Percentiles rank a stretch among this genome's conserved stretches.
phyloP scores from a whole-genome alignment of 2,113 vertebrate genomes.

The Nesogale talazaci region DNA sequence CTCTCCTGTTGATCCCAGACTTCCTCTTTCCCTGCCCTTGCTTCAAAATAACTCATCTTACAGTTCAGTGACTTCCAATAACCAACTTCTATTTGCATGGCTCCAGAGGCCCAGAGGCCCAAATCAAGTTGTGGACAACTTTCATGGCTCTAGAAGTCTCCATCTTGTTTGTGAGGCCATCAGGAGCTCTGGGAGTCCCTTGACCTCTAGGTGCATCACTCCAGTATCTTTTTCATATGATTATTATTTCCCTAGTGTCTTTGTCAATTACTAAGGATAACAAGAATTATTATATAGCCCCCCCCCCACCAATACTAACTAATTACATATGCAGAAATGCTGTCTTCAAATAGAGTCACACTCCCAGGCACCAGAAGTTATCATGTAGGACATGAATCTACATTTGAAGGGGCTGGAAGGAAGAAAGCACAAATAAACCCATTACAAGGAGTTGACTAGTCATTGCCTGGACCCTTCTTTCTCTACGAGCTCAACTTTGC shows the following conservation, averaged over 20 bases:
- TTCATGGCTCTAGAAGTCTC: background rate
- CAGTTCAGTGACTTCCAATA: too few relatives aligned
- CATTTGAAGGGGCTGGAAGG: background rate
- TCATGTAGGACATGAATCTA: background rate
- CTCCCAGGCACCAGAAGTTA: background rate
- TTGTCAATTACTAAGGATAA: background rate
- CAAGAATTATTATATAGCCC: background rate
- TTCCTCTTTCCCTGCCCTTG: too few relatives aligned
- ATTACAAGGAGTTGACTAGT: background rate
- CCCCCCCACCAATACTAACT: background rate
- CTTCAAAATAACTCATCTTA: too few relatives aligned
- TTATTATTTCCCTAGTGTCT: background rate
- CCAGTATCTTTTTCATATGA: background rate
- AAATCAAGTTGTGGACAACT: background rate
- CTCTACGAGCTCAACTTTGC: background rate
- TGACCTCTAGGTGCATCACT: background rate
- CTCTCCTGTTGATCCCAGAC: too few relatives aligned
- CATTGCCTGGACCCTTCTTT: background rate
- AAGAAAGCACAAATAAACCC: background rate
- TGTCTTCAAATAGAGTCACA: background rate
- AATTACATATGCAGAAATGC: background rate
- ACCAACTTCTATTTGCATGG: too few relatives aligned
- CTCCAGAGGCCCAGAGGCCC: background rate
- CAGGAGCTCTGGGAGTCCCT: background rate
- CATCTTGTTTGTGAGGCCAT: background rate